Base-by-base conservation (phyloP, 2,113 vertebrate species). In the Odocoileus virginianus region DNA sequence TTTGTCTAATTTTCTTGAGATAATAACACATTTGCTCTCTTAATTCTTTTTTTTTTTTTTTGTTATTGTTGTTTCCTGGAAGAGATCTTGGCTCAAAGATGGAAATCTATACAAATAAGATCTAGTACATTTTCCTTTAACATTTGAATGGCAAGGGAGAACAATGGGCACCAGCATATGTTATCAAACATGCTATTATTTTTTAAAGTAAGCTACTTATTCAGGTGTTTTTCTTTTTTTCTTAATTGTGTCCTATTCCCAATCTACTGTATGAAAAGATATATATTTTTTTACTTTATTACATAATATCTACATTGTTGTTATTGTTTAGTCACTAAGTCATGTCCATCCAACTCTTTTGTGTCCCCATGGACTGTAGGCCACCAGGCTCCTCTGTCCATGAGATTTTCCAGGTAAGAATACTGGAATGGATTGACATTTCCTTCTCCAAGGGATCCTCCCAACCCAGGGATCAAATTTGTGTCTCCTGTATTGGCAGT, bases 1-100 rank as follows among this genome's bases (percentile, higher is more conserved):
- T 93, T 86, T 76, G 54, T 54, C 23, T 81, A 78, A 54, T 55
- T 78, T 93, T 91, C 76, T 57, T 74, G 14, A 86, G 36, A 91
- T 10, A 74, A 76, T 33, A 50, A 55, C 21, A 36, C 15, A 50
- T 52, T 92, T 52, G 9, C 16, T 55, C 12, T 79, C 4, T 87
- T 43, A 50, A 64, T 55, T 88, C 47, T 76, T 28, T 61, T 40
- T n/a, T n/a, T 40, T 40, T 40, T 40, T 43, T 43, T 33, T 33
- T 36, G 7, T 54, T 89, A 7, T 28, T 74, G 74, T 33, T 33
- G 7, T 67, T 90, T 13, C 5, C 16, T 76, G n/a, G 9, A 84
- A 45, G 9, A 43, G 27, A 61, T 50, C 27, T 61, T 54, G 40
- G 4, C 27, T 89, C 19, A 60, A 15, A 95, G 36, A 47, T 7